Evolutionary conservation across 2,113 vertebrate species (phyloP).

Genomic region (Cephalopholis sonnerati): DNA sequence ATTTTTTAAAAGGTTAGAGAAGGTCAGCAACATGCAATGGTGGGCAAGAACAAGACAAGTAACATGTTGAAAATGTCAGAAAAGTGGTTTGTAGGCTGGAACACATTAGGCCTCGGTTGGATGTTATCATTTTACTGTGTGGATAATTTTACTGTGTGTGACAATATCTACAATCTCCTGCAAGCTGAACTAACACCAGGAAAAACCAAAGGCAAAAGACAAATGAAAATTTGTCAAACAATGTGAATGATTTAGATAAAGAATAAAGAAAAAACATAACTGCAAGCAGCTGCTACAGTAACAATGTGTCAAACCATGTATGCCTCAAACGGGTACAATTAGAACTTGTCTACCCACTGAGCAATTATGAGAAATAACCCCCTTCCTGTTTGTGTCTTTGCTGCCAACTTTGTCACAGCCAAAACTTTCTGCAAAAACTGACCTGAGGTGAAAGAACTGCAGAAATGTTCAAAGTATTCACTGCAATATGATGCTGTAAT

Average conservation of each 20-base stretch:
- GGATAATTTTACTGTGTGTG: neutral
- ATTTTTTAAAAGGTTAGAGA: neutral
- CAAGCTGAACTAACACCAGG: neutral
- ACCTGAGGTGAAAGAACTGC: neutral
- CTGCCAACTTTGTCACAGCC: neutral
- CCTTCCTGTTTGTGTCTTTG: conserved; percentile 13
- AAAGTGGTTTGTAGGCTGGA: neutral
- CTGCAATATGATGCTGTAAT: neutral
- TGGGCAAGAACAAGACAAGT: neutral
- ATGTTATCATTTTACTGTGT: too few species aligned
- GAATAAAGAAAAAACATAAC: conserved; percentile 34
- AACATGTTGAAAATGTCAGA: neutral
- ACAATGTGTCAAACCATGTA: neutral
- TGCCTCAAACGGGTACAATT: conserved; percentile 26
- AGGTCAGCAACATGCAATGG: neutral
- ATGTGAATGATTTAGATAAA: neutral
- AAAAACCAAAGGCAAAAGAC: neutral
- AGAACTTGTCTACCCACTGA: conserved; percentile 23
- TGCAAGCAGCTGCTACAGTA: neutral
- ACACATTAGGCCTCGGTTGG: neutral
- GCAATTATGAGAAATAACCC: neutral
- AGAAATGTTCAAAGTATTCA: neutral
- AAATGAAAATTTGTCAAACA: neutral
- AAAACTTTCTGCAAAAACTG: neutral
- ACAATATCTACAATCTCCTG: neutral